Percentiles rank a stretch among this genome's conserved stretches.
Evolutionary conservation across 37 sponge, comb jelly and placozoan species (phyloP).

Genomic region (Beroe forskalii): DNA sequence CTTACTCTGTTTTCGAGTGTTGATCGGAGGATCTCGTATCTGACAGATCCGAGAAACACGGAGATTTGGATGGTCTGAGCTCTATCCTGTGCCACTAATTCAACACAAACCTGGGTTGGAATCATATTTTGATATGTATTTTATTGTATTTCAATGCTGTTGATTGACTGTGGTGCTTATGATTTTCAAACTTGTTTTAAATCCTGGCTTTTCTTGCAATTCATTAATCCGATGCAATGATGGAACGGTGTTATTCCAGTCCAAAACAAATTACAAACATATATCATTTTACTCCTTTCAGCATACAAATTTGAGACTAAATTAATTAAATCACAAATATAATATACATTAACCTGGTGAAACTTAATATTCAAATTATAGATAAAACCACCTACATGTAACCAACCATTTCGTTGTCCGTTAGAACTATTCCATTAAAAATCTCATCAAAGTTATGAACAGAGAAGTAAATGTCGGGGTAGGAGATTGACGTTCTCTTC

Average conservation of each 20-base stretch:
- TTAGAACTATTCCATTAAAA: slow-evolving; percentile 51
- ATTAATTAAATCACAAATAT: too few relatives aligned
- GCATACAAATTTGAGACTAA: too few relatives aligned
- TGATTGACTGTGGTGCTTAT: too few relatives aligned
- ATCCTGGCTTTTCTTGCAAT: background rate
- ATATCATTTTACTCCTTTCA: too few relatives aligned
- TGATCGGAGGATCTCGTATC: slow-evolving; percentile 55
- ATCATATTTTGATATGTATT: too few relatives aligned
- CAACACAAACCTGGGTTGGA: slow-evolving; percentile 59
- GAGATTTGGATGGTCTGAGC: slow-evolving; percentile 28
- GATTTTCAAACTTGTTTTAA: background rate
- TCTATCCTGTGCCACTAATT: slow-evolving; percentile 27
- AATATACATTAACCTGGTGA: too few relatives aligned
- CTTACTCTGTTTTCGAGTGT: slow-evolving; percentile 32
- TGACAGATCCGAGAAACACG: slow-evolving; percentile 26
- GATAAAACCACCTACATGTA: too few relatives aligned
- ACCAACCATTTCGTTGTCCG: slow-evolving; percentile 56
- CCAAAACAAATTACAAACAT: too few relatives aligned
- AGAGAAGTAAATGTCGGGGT: slow-evolving; percentile 57
- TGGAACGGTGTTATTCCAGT: too few relatives aligned
- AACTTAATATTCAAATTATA: too few relatives aligned
- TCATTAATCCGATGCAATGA: too few relatives aligned
- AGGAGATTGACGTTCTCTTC: slow-evolving; percentile 14
- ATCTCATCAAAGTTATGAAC: slow-evolving; percentile 58
- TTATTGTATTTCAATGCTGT: too few relatives aligned